Conservation (phyloP, 2,797 vertebrate genomes). For the Oreochromis grahami region DNA sequence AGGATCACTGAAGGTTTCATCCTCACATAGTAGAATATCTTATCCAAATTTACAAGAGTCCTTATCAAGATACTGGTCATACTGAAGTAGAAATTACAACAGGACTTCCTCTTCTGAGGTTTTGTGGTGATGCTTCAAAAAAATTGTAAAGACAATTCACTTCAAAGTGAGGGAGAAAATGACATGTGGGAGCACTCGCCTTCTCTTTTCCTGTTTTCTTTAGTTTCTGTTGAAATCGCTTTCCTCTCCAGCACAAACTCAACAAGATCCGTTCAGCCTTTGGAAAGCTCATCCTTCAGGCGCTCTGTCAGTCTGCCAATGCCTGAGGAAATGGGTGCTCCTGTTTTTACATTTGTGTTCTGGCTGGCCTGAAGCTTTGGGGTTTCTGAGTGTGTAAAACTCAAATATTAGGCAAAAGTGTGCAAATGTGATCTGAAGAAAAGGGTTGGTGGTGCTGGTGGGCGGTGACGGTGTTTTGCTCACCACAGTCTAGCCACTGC, state of each 20-base stretch:
- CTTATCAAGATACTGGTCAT: neutral
- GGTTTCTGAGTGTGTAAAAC: slow-evolving; percentile 5
- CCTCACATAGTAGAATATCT: neutral
- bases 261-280: neutral
- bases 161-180: neutral
- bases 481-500: neutral
- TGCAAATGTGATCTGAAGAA: neutral
- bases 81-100: neutral
- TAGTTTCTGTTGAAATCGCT: neutral
- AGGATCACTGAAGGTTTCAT: neutral
- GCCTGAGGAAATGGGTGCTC: slow-evolving; percentile 69
- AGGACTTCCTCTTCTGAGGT: neutral
- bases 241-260: neutral
- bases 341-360: slow-evolving; percentile 31
- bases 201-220: neutral
- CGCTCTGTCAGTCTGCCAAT: slow-evolving; percentile 27
- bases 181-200: neutral
- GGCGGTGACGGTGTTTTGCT: neutral
- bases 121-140: neutral
- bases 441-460: neutral
- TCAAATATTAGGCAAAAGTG: neutral
- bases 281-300: slow-evolving; percentile 20
- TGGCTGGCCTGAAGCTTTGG: neutral
- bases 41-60: neutral
- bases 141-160: neutral